Conservation (phyloP, 2,888 invertebrate species). For the Drosophila pseudotakahashii region DNA sequence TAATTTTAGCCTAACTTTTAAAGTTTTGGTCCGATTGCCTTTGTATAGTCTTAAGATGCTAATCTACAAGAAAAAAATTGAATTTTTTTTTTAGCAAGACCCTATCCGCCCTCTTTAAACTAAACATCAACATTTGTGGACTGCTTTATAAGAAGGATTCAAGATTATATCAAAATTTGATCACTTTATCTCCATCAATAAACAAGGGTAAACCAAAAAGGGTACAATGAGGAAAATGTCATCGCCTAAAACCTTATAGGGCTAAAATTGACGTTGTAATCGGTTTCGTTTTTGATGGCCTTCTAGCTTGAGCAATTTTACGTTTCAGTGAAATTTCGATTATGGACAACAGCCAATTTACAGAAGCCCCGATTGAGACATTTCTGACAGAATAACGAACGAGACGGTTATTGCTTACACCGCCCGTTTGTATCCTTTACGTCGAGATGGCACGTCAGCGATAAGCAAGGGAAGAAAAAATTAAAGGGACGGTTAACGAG, state of each 20-base stretch:
- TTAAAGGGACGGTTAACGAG: constrained; percentile 58
- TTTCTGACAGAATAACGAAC: constrained; percentile 64
- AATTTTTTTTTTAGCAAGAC: no score
- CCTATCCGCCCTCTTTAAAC: no score
- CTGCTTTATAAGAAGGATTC: neutral
- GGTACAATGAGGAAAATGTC: constrained; percentile 49
- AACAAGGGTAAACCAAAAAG: constrained; percentile 45
- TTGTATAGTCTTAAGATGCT: no score
- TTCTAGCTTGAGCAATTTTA: constrained; percentile 72
- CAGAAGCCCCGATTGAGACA: constrained; percentile 77
- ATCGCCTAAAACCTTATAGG: constrained; percentile 58
- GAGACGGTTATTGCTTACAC: constrained; percentile 66
- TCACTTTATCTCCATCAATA: constrained; percentile 48
- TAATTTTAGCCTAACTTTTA: no score
- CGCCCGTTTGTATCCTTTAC: constrained; percentile 59
- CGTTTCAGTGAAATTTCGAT: constrained; percentile 82
- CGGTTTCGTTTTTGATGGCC: constrained; percentile 22
- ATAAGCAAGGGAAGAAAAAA: constrained; percentile 53
- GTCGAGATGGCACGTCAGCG: constrained; percentile 69
- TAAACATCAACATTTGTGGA: no score
- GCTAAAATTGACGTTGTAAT: constrained; percentile 38
- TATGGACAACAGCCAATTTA: constrained; percentile 73
- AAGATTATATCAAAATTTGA: neutral
- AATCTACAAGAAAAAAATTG: no score
- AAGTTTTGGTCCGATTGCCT: no score